Conservation (phyloP, 2,113 vertebrate species). For the Chaenocephalus aceratus region DNA sequence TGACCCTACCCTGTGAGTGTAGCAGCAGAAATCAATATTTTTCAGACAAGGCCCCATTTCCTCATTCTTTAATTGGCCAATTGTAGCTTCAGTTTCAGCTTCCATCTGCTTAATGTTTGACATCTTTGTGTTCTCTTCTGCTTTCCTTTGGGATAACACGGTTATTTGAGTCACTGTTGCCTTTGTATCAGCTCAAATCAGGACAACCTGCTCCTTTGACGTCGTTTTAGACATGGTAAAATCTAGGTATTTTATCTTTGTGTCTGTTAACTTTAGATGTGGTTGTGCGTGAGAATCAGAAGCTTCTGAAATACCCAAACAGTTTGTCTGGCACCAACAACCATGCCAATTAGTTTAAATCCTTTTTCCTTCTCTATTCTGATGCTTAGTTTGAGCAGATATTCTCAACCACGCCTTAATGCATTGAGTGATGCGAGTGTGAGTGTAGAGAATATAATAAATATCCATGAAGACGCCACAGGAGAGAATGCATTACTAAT, state of each 20-base stretch:
- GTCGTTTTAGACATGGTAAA: not conserved
- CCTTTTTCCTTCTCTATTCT: not conserved
- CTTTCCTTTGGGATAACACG: no score
- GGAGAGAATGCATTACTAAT: not conserved
- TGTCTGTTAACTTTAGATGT: not conserved
- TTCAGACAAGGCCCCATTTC: not conserved
- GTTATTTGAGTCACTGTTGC: not conserved
- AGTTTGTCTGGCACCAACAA: not conserved
- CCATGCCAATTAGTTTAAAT: not conserved
- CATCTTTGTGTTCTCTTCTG: not conserved
- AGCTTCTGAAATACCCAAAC: not conserved
- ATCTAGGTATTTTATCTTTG: not conserved
- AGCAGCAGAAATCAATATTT: not conserved
- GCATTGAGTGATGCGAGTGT: not conserved
- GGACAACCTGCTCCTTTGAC: not conserved
- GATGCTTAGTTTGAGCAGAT: not conserved
- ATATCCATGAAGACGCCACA: not conserved
- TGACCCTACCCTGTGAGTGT: not conserved
- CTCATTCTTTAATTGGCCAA: not conserved
- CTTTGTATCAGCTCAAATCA: not conserved
- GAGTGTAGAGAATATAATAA: not conserved
- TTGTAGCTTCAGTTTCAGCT: not conserved
- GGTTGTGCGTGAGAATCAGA: not conserved
- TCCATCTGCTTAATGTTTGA: not conserved
- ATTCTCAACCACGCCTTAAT: not conserved